Evolutionary conservation across 2,113 vertebrate species (phyloP).

Genomic region (Melospiza georgiana): DNA sequence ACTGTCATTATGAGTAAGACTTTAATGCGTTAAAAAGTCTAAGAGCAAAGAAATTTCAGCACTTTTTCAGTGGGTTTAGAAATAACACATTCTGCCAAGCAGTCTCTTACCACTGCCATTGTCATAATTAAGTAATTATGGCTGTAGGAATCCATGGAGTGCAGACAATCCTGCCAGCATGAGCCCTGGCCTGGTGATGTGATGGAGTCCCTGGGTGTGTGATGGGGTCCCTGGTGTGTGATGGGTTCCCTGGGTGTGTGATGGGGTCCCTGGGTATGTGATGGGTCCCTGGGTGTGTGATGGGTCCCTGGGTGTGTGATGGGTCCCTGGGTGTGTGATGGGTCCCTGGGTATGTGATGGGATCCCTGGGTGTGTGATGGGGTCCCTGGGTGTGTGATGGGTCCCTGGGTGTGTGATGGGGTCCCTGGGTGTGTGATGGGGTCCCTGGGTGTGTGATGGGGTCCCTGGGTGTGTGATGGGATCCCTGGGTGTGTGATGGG

Average conservation of each 20-base stretch:
- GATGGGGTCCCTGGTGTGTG: accelerated
- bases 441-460: too few relatives aligned
- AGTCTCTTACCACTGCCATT: neutral
- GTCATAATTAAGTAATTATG: neutral
- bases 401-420: too few relatives aligned
- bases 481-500: too few relatives aligned
- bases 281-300: too few relatives aligned
- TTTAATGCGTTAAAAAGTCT: neutral
- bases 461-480: accelerated
- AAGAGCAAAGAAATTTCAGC: neutral
- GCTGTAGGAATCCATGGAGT: accelerated
- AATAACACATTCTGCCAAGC: neutral
- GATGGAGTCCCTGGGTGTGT: too few relatives aligned
- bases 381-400: accelerated
- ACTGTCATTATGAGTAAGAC: neutral
- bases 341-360: too few relatives aligned
- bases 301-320: too few relatives aligned
- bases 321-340: too few relatives aligned
- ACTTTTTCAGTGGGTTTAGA: neutral
- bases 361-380: too few relatives aligned
- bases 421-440: accelerated
- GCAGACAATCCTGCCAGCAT: neutral
- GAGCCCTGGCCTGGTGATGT: neutral
- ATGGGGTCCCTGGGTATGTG: too few relatives aligned
- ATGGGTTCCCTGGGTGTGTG: accelerated